phyloP scores from a whole-genome alignment of 2,113 vertebrate genomes.

The Serilophus lunatus region DNA sequence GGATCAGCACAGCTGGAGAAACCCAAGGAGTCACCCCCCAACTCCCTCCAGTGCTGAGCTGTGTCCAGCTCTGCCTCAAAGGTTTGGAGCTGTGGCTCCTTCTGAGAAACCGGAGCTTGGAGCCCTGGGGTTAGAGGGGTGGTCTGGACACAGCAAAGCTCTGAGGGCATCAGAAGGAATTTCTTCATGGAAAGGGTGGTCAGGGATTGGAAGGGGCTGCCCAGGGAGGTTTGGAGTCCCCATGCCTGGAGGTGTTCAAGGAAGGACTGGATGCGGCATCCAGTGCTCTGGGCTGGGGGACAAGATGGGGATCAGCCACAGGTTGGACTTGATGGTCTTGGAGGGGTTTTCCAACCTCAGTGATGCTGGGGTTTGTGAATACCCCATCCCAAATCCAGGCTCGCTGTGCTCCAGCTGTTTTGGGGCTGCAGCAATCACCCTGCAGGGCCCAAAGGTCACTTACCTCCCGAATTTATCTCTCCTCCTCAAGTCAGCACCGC shows the following conservation, averaged over 20 bases:
- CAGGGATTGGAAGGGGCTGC: neutral
- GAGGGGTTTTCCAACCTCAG: neutral
- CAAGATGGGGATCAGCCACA: neutral
- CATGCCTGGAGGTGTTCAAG: neutral
- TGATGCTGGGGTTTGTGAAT: neutral
- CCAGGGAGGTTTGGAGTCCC: neutral
- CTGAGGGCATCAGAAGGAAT: neutral
- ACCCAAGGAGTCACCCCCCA: neutral
- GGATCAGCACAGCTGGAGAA: neutral
- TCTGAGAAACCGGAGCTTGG: neutral
- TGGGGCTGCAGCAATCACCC: neutral
- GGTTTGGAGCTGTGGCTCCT: neutral
- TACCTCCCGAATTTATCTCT: conserved; percentile 92
- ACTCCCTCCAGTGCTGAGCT: neutral
- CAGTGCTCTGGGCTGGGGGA: neutral
- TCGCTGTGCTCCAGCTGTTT: rapidly evolving
- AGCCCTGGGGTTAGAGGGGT: neutral
- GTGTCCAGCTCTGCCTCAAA: too few species aligned
- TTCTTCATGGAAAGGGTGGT: neutral
- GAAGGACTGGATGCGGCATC: neutral
- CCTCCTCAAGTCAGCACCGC: conserved; percentile 84
- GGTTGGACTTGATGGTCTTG: neutral
- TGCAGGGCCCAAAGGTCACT: neutral
- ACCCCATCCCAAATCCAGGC: neutral
- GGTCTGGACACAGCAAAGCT: neutral